phyloP scores from a whole-genome alignment of 2,797 vertebrate genomes.

The Alcedo atthis region DNA sequence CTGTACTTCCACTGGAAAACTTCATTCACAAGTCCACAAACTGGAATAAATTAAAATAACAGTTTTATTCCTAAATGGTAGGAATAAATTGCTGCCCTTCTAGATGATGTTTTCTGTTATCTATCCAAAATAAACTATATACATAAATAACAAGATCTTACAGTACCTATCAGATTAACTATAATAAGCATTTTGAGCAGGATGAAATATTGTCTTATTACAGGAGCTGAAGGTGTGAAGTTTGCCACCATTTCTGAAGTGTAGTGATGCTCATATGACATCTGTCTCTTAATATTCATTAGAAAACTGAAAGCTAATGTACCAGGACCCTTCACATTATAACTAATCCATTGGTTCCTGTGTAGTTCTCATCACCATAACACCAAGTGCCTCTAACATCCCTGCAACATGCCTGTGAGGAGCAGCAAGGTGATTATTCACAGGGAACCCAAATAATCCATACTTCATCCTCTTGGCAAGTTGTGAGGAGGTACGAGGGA shows the following conservation, averaged over 20 bases:
- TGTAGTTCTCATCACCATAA: background rate
- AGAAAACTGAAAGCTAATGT: constrained; percentile 15
- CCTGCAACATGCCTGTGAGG: background rate
- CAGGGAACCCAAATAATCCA: background rate
- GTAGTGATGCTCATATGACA: constrained; percentile 34
- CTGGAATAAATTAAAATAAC: background rate
- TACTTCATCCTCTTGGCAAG: background rate
- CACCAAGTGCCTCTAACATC: background rate
- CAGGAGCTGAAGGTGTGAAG: constrained; percentile 50
- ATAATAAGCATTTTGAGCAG: constrained; percentile 39
- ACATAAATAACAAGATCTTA: constrained; percentile 40
- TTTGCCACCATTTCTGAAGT: constrained; percentile 14
- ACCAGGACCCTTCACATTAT: constrained; percentile 12
- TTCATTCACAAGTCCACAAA: background rate
- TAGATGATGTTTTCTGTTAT: constrained; percentile 23
- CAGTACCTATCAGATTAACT: constrained; percentile 10
- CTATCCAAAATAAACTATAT: constrained; percentile 39
- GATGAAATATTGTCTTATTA: constrained; percentile 57
- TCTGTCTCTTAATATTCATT: constrained; percentile 40
- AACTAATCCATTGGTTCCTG: background rate
- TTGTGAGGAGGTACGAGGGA: background rate
- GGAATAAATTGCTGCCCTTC: constrained; percentile 17
- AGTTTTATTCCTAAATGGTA: constrained; percentile 10
- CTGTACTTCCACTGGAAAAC: background rate
- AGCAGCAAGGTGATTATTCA: background rate